phyloP scores from a whole-genome alignment of 2,888 invertebrate species.

The Oscheius sp. region DNA sequence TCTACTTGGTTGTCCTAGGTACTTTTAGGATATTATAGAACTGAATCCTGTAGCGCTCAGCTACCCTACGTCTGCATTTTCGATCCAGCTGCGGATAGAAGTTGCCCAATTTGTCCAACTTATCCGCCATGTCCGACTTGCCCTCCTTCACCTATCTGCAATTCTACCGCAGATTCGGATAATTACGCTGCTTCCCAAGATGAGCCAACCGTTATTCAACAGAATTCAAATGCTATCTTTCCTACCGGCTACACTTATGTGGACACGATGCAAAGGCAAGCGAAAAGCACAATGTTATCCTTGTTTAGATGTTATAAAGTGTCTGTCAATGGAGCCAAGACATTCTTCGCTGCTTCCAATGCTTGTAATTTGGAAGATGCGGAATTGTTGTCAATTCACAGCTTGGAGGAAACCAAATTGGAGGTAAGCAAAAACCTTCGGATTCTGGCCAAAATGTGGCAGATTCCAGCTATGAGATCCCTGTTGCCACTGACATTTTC shows the following conservation, averaged over 20 bases:
- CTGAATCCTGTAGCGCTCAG: neutral
- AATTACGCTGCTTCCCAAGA: no score
- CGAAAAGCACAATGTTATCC: neutral
- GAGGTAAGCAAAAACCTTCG: no score
- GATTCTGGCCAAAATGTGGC: no score
- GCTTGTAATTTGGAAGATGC: neutral
- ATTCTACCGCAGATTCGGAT: no score
- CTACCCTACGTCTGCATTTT: neutral
- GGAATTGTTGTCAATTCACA: constrained; percentile 9
- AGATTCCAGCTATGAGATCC: no score
- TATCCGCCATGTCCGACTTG: no score
- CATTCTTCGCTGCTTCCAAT: constrained; percentile 1
- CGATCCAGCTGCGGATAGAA: neutral
- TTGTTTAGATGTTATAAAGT: constrained; percentile 4
- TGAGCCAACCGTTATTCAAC: no score
- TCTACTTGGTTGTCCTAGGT: neutral
- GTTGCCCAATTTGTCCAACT: no score
- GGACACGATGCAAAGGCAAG: no score
- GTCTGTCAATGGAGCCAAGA: neutral
- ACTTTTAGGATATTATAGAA: neutral
- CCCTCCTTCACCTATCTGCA: no score
- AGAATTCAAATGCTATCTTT: neutral
- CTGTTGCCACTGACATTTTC: no score
- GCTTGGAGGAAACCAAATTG: neutral
- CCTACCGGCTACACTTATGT: no score